Base-by-base conservation (phyloP, 2,113 vertebrate species). In the Archocentrus centrarchus region DNA sequence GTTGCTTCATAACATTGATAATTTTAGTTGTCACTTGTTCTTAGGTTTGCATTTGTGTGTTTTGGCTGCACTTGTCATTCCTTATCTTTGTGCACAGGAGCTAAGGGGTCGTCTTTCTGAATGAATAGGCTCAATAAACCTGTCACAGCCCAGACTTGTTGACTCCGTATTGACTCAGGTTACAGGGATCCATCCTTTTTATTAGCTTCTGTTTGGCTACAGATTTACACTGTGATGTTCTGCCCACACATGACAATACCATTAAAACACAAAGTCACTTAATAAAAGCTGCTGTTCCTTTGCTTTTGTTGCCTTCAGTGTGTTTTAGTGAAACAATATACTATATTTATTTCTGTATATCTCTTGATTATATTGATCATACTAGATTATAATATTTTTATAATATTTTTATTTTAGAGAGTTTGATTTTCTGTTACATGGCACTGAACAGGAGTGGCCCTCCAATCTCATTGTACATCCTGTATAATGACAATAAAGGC, bases 71-170 rank as follows among this genome's bases (percentile, higher is more conserved):
- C 80, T 86, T 63, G 50, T 90, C 88, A 79, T 68, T 44, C 24
- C 80, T 91, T 92, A 92, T 94, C 90, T 84, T 88, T 93, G 88
- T 88, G 86, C 89, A 86, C 87, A 85, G 86, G 81, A 82, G 84
- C 86, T 63, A 18, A 90, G 87, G 75, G 80, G 85, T 84, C 11
- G 22, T 81, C 80, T 86, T 66, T 73, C 58, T 82, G 85, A 93
- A 93, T 86, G 88, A 90, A 89, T 88, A 59, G 76, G 82, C 81
- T 88, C 86, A 91, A 92, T 93, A 92, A 93, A 93, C 41, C 92
- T 92, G 91, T 90, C 89, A 92, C 85, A 61, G 75, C 80, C 59
- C 84, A 88, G 91, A 90, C 89, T 81, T 84, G 88, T 91, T 87
- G 85, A 88, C 87, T 88, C 59, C 77, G 81, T 86, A 79, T 78